Evolutionary conservation across 2,888 invertebrate species (phyloP).

Genomic region (Laothoe populi): DNA sequence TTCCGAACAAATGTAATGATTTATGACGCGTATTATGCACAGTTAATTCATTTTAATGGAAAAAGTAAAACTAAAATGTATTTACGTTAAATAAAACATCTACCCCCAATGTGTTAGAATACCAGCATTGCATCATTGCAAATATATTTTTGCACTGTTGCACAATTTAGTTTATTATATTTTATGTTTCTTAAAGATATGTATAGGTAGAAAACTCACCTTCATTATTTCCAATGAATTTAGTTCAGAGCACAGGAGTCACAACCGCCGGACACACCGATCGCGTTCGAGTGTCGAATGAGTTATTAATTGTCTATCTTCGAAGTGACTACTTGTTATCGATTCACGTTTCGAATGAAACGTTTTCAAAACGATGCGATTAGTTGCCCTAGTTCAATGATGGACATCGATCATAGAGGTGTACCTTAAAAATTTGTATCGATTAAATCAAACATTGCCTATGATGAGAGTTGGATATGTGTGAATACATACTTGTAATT

Average conservation of each 20-base stretch:
- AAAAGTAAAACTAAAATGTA: neutral
- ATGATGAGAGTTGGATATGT: neutral
- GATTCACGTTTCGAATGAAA: conserved; percentile 37
- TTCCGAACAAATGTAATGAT: neutral
- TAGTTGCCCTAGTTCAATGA: neutral
- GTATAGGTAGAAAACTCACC: neutral
- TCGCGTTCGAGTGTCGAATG: conserved; percentile 43
- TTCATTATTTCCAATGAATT: conserved; percentile 10
- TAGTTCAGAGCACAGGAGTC: neutral
- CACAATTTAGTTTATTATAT: neutral
- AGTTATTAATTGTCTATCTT: conserved; percentile 38
- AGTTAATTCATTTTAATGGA: neutral
- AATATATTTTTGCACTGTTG: neutral
- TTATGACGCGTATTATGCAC: neutral
- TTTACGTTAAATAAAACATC: neutral
- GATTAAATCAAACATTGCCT: neutral
- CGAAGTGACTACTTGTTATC: conserved; percentile 31
- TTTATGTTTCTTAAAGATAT: neutral
- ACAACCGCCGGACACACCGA: conserved; percentile 29
- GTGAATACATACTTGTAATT: neutral
- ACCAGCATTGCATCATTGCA: neutral
- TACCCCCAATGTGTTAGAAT: conserved; percentile 1
- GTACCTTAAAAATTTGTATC: conserved; percentile 1
- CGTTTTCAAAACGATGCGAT: neutral
- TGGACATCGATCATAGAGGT: neutral